A percentile compares a stretch with the other conserved stretches of the same genome.
Conservation (phyloP, 2,113 vertebrate species). For the Ciconia stormi region DNA sequence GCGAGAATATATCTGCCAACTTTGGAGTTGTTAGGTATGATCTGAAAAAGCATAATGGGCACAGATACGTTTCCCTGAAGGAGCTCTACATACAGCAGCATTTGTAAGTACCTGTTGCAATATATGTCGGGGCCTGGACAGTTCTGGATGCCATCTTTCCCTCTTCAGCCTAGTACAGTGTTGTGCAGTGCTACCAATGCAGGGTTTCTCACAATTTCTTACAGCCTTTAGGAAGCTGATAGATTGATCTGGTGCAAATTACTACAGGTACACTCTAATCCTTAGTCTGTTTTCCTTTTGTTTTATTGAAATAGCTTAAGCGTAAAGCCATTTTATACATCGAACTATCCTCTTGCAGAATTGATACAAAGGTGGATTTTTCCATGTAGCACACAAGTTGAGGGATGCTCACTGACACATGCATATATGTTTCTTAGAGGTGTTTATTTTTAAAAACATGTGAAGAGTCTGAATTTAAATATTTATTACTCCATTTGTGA, state of each 20-base stretch:
- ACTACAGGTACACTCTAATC: not conserved
- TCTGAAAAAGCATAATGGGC: not conserved
- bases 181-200: not conserved
- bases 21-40: not conserved
- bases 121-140: not conserved
- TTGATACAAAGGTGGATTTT: not conserved
- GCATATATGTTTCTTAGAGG: not conserved
- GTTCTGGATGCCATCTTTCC: not conserved
- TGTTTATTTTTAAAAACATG: not conserved
- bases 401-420: not conserved
- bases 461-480: not conserved
- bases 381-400: not conserved
- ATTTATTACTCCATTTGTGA: not conserved
- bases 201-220: not conserved
- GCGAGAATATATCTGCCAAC: not conserved
- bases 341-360: not conserved
- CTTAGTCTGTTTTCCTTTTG: not conserved
- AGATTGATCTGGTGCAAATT: not conserved
- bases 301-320: not conserved
- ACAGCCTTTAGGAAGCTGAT: not conserved
- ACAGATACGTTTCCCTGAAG: not conserved
- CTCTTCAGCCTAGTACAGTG: not conserved
- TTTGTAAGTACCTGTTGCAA: accelerated
- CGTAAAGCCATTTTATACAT: not conserved
- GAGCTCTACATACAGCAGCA: not conserved